A percentile compares a stretch with the other conserved stretches of the same genome.
Evolutionary conservation across 2,888 invertebrate genomes (phyloP).

Genomic region (Phragmatobia fuliginosa): DNA sequence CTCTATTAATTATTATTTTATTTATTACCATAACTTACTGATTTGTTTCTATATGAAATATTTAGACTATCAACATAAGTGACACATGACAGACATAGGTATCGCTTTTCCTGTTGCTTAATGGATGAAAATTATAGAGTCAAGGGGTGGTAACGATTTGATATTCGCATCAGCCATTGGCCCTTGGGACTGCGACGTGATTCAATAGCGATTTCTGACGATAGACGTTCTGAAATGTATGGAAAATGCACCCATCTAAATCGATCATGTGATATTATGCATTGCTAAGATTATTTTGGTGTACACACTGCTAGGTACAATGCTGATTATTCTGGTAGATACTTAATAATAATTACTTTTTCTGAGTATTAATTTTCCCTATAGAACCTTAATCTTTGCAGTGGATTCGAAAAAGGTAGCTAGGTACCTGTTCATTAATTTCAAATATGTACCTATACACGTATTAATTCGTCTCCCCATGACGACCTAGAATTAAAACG

Average conservation of each 20-base stretch:
- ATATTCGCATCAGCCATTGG: constrained; percentile 79
- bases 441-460: not conserved
- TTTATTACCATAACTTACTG: constrained; percentile 29
- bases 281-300: constrained; percentile 26
- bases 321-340: not conserved
- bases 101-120: constrained; percentile 71
- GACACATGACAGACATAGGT: constrained; percentile 70
- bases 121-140: constrained; percentile 80
- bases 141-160: constrained; percentile 82
- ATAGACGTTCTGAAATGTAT: constrained; percentile 72
- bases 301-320: not conserved
- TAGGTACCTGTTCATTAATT: not conserved
- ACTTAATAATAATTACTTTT: not conserved
- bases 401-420: not conserved
- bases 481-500: constrained; percentile 83
- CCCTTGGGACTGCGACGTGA: constrained; percentile 79
- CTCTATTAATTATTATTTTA: constrained; percentile 51
- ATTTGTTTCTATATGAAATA: constrained; percentile 39
- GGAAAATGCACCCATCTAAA: constrained; percentile 58
- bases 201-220: constrained; percentile 72
- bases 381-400: not conserved
- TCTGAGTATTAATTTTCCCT: not conserved
- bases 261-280: constrained; percentile 52
- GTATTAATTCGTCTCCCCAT: constrained; percentile 59
- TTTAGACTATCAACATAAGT: constrained; percentile 52